Evolutionary conservation across 2,888 invertebrate genomes (phyloP), one percentile per base, ranked within the genome.

Genomic region (Xestia ashworthii): DNA sequence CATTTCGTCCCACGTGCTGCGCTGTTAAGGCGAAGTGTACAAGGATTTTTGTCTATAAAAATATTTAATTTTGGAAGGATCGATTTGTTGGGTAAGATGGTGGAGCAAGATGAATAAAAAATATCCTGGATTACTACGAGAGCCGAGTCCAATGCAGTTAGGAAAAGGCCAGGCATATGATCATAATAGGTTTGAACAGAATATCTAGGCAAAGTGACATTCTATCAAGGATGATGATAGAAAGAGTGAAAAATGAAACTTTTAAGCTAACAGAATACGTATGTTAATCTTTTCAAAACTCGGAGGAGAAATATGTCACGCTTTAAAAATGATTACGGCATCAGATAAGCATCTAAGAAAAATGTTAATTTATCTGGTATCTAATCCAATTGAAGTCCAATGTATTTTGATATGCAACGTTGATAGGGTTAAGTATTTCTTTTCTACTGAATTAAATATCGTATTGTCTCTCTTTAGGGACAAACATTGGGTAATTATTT

Each of bases 1-100:
- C 90, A 89, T 91, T 88, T 91, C 94, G 86, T 91, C 94, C 94
- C 93, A 94, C 94, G 93, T 93, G 90, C 87, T 89, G 66, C 67
- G 67, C 75, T 53, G 79, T 94, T 95, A 95, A 95, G 94, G 95
- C 88, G 89, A 84, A 90, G 91, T 19, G 70, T 72, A 41, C 66
- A 11, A 32, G 14, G 32, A 74, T 53, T 55, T 78, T 79, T 67
- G 50, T 14, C 44, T 19, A 64, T 48, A 48, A 44, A 58, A 41
- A 14, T 73, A 58, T 38, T 72, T 78, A 48, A 9, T 46, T 67
- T 9, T 16, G 22, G 25, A 3, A 65, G 25, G 5, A 9, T n/a
- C n/a, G 3, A 11, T n/a, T 55, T 2, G 55, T 14, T 32, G 14
- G 25, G 53, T 44, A 44, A 44, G 44, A 44, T 44, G 9, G 44